phyloP scores from a whole-genome alignment of 2,888 invertebrate species.

The Tetramorium bicarinatum region DNA sequence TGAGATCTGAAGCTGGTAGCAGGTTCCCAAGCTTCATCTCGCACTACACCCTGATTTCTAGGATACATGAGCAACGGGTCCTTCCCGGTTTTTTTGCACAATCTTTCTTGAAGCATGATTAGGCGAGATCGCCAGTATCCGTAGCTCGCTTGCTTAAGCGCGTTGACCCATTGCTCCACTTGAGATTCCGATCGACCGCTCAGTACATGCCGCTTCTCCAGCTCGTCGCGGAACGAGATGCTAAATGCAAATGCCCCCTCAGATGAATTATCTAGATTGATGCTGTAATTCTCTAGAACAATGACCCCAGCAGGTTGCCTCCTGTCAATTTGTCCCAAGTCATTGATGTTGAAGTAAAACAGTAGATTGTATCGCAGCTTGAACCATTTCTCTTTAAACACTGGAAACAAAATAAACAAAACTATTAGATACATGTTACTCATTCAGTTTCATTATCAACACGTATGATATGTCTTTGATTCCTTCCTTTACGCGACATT shows the following conservation, averaged over 20 bases:
- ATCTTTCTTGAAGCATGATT: slow-evolving; percentile 89
- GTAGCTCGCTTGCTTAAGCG: slow-evolving; percentile 90
- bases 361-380: slow-evolving; percentile 91
- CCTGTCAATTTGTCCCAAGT: slow-evolving; percentile 89
- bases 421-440: not conserved
- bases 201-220: slow-evolving; percentile 90
- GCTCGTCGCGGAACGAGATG: slow-evolving; percentile 90
- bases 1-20: slow-evolving; percentile 83
- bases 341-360: slow-evolving; percentile 92
- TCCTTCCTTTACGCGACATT: not conserved
- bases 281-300: slow-evolving; percentile 91
- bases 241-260: slow-evolving; percentile 92
- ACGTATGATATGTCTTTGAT: not conserved
- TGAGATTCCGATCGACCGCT: slow-evolving; percentile 91
- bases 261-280: slow-evolving; percentile 89
- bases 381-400: slow-evolving; percentile 93
- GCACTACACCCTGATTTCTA: slow-evolving; percentile 88
- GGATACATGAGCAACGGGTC: slow-evolving; percentile 89
- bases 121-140: slow-evolving; percentile 90
- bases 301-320: slow-evolving; percentile 91
- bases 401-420: slow-evolving; percentile 85
- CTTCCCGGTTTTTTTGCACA: slow-evolving; percentile 90
- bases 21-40: slow-evolving; percentile 83
- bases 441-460: not conserved
- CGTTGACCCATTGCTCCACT: slow-evolving; percentile 91